These are phyloP conservation scores for Plagodis pulveraria DNA, from an alignment of 2,888 invertebrate genomes.

Conservation along the genomic window DNA sequence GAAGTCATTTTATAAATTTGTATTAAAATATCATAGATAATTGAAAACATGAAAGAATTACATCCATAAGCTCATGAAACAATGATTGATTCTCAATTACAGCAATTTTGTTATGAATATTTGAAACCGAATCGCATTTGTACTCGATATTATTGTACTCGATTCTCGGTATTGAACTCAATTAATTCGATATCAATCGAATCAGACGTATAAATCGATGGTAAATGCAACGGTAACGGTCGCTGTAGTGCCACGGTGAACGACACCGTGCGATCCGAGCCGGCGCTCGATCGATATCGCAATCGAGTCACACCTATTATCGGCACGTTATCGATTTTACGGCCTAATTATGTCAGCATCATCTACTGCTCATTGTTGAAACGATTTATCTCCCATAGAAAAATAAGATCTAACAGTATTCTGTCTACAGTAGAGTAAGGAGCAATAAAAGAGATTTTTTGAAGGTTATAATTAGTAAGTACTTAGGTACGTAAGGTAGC, in stretches of 20 bases:
- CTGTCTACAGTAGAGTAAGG: too few species aligned
- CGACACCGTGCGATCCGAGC: conserved; percentile 62
- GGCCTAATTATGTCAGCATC: conserved; percentile 25
- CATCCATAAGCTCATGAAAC: background rate
- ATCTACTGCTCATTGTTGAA: conserved; percentile 16
- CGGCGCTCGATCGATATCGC: conserved; percentile 48
- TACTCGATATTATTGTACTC: background rate
- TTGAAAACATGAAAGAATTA: too few species aligned
- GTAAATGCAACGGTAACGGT: conserved; percentile 44
- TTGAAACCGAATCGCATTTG: conserved; percentile 3
- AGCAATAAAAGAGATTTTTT: too few species aligned
- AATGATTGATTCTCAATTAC: conserved; percentile 3
- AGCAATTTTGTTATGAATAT: conserved; percentile 8
- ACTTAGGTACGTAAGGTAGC: too few species aligned
- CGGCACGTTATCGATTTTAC: conserved; percentile 37
- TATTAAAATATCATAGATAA: too few species aligned
- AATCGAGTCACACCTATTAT: conserved; percentile 43
- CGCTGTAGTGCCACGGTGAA: conserved; percentile 60
- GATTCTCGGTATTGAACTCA: background rate
- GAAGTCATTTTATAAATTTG: too few species aligned
- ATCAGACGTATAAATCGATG: conserved; percentile 28
- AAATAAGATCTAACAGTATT: too few species aligned
- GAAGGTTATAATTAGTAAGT: too few species aligned
- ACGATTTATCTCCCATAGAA: too few species aligned
- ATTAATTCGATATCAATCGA: conserved; percentile 12